These are phyloP conservation scores for Sander lucioperca DNA, from an alignment of 2,113 vertebrate genomes.

Conservation along the genomic window DNA sequence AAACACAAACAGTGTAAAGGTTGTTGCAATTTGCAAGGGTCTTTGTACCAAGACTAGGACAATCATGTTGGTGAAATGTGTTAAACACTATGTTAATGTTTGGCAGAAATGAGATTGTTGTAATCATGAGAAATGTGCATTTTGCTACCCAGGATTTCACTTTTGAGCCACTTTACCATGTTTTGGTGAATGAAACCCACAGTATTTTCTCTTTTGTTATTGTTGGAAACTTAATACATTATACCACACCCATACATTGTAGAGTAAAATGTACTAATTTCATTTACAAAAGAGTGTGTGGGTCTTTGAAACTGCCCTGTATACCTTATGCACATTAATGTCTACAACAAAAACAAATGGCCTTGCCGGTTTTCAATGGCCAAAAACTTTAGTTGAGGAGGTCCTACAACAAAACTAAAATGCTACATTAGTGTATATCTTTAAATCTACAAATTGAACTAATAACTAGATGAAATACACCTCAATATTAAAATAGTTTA, in stretches of 20 bases:
- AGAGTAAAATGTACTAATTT: background rate
- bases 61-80: background rate
- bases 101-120: background rate
- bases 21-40: background rate
- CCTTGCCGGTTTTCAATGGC: no score
- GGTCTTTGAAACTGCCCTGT: background rate
- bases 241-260: background rate
- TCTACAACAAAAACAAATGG: background rate
- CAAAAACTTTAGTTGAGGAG: background rate
- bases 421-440: background rate
- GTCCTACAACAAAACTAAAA: background rate
- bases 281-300: background rate
- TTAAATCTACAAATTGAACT: background rate
- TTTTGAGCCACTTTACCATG: background rate
- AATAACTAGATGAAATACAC: background rate
- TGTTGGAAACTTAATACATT: background rate
- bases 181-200: background rate
- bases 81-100: background rate
- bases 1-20: constrained; percentile 20
- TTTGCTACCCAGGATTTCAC: background rate
- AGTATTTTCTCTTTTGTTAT: background rate
- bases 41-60: background rate
- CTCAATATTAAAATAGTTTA: background rate
- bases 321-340: background rate
- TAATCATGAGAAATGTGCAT: background rate